These are phyloP conservation scores for Ambastaia sidthimunki DNA, from an alignment of 2,797 vertebrate species.

Conservation along the genomic window DNA sequence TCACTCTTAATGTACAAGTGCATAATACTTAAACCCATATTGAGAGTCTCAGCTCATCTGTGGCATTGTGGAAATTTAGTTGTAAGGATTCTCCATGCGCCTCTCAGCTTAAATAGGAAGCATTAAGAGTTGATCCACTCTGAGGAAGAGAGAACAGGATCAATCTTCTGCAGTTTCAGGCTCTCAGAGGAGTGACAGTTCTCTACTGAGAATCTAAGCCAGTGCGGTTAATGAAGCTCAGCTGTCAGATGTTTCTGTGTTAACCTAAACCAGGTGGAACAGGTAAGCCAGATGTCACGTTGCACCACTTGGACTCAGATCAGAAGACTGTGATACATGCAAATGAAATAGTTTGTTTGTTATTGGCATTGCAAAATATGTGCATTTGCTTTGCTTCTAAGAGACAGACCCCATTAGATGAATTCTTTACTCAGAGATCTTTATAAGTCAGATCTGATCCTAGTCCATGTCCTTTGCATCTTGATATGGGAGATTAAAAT, in stretches of 20 bases:
- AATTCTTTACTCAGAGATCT: not conserved
- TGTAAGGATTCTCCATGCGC: constrained; percentile 1
- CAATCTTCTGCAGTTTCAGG: not conserved
- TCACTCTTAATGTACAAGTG: not conserved
- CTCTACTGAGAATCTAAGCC: constrained; percentile 8
- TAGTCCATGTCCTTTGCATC: not conserved
- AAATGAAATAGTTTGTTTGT: constrained; percentile 31
- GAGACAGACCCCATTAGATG: not conserved
- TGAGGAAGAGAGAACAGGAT: not conserved
- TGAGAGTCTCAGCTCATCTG: not conserved
- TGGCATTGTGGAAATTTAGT: not conserved
- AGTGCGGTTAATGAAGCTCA: constrained; percentile 16
- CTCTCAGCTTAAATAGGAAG: constrained; percentile 14
- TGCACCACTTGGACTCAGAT: constrained; percentile 30
- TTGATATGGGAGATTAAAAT: too few species aligned
- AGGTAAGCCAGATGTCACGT: constrained; percentile 34
- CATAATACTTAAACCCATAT: not conserved
- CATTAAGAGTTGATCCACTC: constrained; percentile 18
- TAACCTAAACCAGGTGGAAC: constrained; percentile 17
- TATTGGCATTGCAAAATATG: constrained; percentile 23
- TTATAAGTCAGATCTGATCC: not conserved
- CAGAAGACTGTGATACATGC: constrained; percentile 25
- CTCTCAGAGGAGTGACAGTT: constrained; percentile 6
- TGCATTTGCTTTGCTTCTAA: not conserved
- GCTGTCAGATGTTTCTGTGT: constrained; percentile 42